Conservation (phyloP, 1,140 invertebrate species). For the Ceratoteleas bidentatus region DNA sequence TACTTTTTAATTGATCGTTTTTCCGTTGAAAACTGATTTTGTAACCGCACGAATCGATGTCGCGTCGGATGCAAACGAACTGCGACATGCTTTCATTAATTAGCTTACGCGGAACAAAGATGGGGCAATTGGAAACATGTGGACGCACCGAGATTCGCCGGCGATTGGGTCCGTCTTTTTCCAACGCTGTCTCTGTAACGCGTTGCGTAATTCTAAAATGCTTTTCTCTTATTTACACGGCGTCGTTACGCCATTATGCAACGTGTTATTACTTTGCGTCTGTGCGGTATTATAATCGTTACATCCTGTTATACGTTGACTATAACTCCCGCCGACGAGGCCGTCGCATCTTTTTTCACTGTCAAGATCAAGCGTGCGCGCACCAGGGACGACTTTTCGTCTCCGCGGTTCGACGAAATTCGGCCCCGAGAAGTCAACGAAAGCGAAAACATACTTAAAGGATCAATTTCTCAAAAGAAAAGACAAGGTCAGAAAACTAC, state of each 20-base stretch:
- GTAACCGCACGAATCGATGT: too few species aligned
- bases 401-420: not conserved
- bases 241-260: constrained; percentile 57
- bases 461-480: too few species aligned
- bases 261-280: constrained; percentile 56
- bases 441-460: too few species aligned
- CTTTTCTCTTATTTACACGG: constrained; percentile 65
- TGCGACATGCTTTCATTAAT: not conserved
- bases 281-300: constrained; percentile 60
- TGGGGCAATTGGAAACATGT: not conserved
- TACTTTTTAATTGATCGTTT: too few species aligned
- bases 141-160: not conserved
- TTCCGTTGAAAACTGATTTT: too few species aligned
- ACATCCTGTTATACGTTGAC: constrained; percentile 59
- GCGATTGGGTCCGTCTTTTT: constrained; percentile 14
- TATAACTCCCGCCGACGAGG: constrained; percentile 25
- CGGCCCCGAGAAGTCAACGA: too few species aligned
- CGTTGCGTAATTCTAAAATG: constrained; percentile 56
- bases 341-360: constrained; percentile 49
- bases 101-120: not conserved
- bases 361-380: constrained; percentile 39
- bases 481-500: too few species aligned
- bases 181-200: constrained; percentile 27
- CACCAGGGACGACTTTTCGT: not conserved
- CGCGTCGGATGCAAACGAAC: too few species aligned